Conservation (phyloP, 2,888 invertebrate species). For the Sminthurides aquaticus region DNA sequence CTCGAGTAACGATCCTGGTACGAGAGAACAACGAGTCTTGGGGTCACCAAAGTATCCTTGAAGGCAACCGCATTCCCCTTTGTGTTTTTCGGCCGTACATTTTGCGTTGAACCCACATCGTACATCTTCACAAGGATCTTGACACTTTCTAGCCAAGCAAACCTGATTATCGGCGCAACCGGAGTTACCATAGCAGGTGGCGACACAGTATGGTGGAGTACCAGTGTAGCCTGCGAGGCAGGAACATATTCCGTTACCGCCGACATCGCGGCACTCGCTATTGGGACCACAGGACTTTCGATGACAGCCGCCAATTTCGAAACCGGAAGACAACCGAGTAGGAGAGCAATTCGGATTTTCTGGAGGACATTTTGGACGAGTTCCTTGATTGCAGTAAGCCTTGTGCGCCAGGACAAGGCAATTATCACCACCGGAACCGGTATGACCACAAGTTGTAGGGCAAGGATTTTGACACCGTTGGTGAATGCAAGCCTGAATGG, state of each 20-base stretch:
- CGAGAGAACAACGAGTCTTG: constrained; percentile 58
- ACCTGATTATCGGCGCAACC: constrained; percentile 44
- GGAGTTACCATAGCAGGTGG: constrained; percentile 52
- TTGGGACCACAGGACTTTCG: constrained; percentile 54
- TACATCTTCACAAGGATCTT: constrained; percentile 64
- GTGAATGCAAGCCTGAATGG: constrained; percentile 67
- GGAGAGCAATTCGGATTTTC: neutral
- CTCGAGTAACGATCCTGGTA: constrained; percentile 13
- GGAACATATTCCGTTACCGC: constrained; percentile 63
- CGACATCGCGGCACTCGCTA: constrained; percentile 57
- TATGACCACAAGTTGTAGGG: constrained; percentile 49
- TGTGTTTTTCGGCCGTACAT: constrained; percentile 69
- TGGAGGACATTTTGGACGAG: neutral
- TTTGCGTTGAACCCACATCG: constrained; percentile 67
- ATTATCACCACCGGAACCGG: neutral
- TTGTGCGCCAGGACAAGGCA: constrained; percentile 7
- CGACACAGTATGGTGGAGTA: constrained; percentile 75
- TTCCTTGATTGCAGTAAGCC: constrained; percentile 6
- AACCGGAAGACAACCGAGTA: neutral
- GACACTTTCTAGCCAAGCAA: constrained; percentile 44
- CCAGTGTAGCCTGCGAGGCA: constrained; percentile 72
- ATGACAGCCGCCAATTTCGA: constrained; percentile 12
- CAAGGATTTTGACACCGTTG: constrained; percentile 75
- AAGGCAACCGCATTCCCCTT: constrained; percentile 68
- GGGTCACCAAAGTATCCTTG: constrained; percentile 70